Evolutionary conservation across 1,140 invertebrate genomes (phyloP).

Genomic region (Drosophila navojoa): DNA sequence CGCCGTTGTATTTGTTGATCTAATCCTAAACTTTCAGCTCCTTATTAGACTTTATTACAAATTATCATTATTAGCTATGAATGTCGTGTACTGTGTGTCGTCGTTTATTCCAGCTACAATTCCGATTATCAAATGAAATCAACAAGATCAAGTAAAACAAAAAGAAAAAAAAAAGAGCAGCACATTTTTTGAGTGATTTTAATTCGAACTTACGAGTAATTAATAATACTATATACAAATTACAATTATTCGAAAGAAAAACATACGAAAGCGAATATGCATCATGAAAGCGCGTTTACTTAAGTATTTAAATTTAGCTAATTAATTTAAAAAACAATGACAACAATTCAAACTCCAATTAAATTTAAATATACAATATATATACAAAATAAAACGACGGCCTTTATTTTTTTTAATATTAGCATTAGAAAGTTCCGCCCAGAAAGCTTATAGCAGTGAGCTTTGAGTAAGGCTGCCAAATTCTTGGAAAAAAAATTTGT

Average conservation of each 20-base stretch:
- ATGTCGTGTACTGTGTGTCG: conserved; percentile 66
- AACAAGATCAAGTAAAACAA: background rate
- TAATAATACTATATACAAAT: conserved; percentile 22
- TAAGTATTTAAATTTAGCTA: conserved; percentile 77
- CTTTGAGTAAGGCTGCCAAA: background rate
- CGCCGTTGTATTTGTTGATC: conserved; percentile 59
- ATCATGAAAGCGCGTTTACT: conserved; percentile 66
- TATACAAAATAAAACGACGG: conserved; percentile 40
- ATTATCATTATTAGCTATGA: conserved; percentile 64
- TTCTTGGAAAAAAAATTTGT: no score
- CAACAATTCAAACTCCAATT: conserved; percentile 77
- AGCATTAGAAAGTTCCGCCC: background rate
- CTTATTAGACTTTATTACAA: conserved; percentile 74
- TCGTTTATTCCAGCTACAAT: conserved; percentile 62
- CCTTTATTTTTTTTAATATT: background rate
- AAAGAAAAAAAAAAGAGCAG: conserved; percentile 37
- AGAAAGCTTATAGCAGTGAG: background rate
- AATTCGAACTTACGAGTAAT: conserved; percentile 61
- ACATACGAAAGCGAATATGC: conserved; percentile 31
- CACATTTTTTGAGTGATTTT: conserved; percentile 79
- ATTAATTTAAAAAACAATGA: conserved; percentile 67
- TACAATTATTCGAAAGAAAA: conserved; percentile 46
- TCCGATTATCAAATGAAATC: conserved; percentile 48
- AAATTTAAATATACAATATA: conserved; percentile 78
- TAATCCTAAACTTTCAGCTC: conserved; percentile 53